Conservation (phyloP, 2,888 invertebrate species). For the Phanerotoma sp. region DNA sequence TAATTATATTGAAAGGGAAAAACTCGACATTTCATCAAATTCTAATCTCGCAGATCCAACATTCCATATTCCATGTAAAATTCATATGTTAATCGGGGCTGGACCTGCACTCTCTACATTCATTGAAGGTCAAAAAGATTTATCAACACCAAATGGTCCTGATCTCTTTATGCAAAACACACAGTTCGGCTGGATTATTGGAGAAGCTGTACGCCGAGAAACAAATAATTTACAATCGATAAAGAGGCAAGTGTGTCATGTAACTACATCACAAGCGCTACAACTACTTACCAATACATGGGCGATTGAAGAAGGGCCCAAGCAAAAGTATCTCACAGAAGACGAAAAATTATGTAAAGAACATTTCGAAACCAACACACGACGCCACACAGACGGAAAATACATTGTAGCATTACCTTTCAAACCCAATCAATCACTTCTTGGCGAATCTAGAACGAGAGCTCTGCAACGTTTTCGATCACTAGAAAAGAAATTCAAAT, state of each 20-base stretch:
- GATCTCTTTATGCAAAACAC: conserved; percentile 20
- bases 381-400: neutral
- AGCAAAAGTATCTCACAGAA: neutral
- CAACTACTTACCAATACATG: neutral
- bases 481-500: conserved; percentile 17
- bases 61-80: conserved; percentile 21
- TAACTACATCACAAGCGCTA: neutral
- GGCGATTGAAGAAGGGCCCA: neutral
- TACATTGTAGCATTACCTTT: conserved; percentile 27
- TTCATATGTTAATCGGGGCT: conserved; percentile 19
- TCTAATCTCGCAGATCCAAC: conserved; percentile 22
- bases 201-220: conserved; percentile 3
- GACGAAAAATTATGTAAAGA: conserved; percentile 18
- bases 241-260: neutral
- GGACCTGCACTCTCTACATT: conserved; percentile 11
- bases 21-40: conserved; percentile 1
- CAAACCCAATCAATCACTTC: conserved; percentile 4
- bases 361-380: conserved; percentile 9
- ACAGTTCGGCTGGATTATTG: conserved; percentile 19
- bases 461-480: conserved; percentile 18
- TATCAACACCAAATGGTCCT: conserved; percentile 2
- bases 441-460: conserved; percentile 9
- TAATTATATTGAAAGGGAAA: conserved; percentile 6
- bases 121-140: conserved; percentile 12
- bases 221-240: neutral